Conservation (phyloP, 64 coral and sea anemone genomes). For the Porites lutea region DNA sequence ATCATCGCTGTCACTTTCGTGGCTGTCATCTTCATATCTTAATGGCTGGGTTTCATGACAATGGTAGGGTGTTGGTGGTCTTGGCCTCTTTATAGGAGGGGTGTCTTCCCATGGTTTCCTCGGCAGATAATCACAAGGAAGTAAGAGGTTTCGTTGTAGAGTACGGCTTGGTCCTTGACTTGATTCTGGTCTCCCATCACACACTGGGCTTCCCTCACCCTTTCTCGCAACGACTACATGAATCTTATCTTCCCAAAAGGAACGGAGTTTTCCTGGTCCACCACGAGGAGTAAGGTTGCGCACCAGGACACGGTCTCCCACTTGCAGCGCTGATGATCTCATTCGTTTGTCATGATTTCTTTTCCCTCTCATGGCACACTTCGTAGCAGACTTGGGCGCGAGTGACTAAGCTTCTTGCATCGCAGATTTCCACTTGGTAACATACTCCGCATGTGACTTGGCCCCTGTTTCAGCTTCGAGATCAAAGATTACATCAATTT, state of each 20-base stretch:
- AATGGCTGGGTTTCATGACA: background rate
- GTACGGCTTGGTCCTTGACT: conserved; percentile 36
- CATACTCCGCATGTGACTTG: too few species aligned
- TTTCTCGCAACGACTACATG: conserved; percentile 60
- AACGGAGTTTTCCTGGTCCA: conserved; percentile 63
- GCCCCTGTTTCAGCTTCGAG: background rate
- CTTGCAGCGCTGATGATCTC: conserved; percentile 36
- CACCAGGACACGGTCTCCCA: conserved; percentile 70
- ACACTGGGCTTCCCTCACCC: conserved; percentile 68
- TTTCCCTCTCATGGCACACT: conserved; percentile 55
- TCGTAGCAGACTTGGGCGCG: conserved; percentile 5
- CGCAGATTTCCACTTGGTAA: conserved; percentile 54
- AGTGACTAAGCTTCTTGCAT: conserved; percentile 64
- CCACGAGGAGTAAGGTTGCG: conserved; percentile 46
- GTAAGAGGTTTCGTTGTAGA: conserved; percentile 52
- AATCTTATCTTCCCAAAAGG: conserved; percentile 61
- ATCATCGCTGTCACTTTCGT: conserved; percentile 13
- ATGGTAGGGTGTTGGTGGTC: conserved; percentile 18
- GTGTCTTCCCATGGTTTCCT: background rate
- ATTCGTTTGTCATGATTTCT: conserved; percentile 50
- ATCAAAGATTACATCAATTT: conserved; percentile 63
- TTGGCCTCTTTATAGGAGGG: background rate
- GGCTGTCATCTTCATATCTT: background rate
- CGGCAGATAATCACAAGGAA: conserved; percentile 41
- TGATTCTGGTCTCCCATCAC: conserved; percentile 57